Percentiles rank a stretch among this genome's conserved stretches.
phyloP scores from a whole-genome alignment of 2,797 vertebrate species.

The Sylvilagus floridanus region DNA sequence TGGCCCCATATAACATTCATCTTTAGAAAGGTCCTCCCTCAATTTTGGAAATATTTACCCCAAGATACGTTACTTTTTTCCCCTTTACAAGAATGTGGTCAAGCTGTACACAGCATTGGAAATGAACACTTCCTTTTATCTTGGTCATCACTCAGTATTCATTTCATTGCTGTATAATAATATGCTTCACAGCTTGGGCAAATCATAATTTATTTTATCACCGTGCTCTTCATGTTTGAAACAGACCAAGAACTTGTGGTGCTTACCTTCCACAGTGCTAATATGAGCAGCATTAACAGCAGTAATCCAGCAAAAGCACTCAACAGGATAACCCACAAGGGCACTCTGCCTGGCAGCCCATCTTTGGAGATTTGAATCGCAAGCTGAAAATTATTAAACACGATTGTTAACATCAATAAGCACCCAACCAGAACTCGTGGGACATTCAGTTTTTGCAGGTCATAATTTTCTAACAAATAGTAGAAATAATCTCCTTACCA shows the following conservation, averaged over 20 bases:
- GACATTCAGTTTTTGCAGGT: background rate
- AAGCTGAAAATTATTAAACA: slow-evolving; percentile 88
- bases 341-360: slow-evolving; percentile 90
- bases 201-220: background rate
- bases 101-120: background rate
- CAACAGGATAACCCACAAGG: slow-evolving; percentile 96
- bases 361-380: slow-evolving; percentile 95
- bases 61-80: background rate
- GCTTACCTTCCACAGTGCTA: slow-evolving; percentile 96
- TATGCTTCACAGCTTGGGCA: too few relatives aligned
- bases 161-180: background rate
- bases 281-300: slow-evolving; percentile 95
- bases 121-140: background rate
- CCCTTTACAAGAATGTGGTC: background rate
- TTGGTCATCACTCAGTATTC: background rate
- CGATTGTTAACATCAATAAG: slow-evolving; percentile 25
- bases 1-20: too few relatives aligned
- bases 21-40: background rate
- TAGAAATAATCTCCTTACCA: background rate
- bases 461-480: background rate
- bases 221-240: background rate
- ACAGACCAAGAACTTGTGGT: background rate
- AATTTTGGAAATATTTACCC: background rate
- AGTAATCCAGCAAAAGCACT: slow-evolving; percentile 95
- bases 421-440: background rate